These are phyloP conservation scores for Myrmecobius fasciatus DNA, from an alignment of 2,113 vertebrate species.

Conservation along the genomic window DNA sequence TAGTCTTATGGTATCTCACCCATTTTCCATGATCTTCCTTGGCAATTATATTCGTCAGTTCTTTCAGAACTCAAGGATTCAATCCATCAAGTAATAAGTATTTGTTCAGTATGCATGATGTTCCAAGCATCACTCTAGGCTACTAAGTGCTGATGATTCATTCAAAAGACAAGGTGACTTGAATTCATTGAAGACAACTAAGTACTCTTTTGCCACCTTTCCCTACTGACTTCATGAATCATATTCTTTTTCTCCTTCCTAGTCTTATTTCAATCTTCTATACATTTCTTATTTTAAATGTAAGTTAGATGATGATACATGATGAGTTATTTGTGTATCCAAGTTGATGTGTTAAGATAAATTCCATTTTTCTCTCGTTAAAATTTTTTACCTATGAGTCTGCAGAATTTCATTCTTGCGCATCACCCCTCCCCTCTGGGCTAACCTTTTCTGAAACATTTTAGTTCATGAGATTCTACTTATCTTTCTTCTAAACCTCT, in stretches of 20 bases:
- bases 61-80: not conserved
- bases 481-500: not conserved
- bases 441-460: not conserved
- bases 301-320: not conserved
- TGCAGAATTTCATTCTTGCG: not conserved
- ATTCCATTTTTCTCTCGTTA: not conserved
- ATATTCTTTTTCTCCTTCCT: not conserved
- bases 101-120: not conserved
- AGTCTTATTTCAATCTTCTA: not conserved
- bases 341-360: not conserved
- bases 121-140: not conserved
- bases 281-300: not conserved
- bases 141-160: not conserved
- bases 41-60: not conserved
- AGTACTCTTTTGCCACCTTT: not conserved
- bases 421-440: not conserved
- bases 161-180: not conserved
- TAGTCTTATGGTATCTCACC: not conserved
- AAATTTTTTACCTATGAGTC: not conserved
- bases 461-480: not conserved
- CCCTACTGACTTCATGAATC: not conserved
- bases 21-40: not conserved
- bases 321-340: not conserved
- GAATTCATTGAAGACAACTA: not conserved
- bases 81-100: not conserved